Evolutionary conservation across 2,888 invertebrate species (phyloP).

Genomic region (Portevinia maculata): DNA sequence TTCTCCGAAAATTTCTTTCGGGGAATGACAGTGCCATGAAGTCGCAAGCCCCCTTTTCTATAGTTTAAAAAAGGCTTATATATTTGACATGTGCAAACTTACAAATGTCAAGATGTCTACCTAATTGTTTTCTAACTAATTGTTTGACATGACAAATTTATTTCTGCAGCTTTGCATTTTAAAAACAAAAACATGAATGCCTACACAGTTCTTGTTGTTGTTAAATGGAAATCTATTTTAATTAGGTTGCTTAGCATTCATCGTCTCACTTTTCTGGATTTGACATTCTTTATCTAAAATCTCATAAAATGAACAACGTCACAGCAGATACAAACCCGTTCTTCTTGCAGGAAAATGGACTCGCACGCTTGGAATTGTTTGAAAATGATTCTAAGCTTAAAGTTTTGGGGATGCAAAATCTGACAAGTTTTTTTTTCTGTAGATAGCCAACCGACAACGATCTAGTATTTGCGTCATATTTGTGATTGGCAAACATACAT

Average conservation of each 20-base stretch:
- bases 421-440: background rate
- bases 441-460: slow-evolving; percentile 11
- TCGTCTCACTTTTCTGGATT: background rate
- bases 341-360: background rate
- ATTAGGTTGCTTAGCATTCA: slow-evolving; percentile 12
- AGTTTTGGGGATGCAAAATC: background rate
- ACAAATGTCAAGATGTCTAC: slow-evolving; percentile 31
- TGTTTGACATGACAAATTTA: slow-evolving; percentile 11
- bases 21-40: background rate
- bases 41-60: slow-evolving; percentile 1
- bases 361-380: background rate
- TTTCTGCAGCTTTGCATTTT: background rate
- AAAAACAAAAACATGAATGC: too few species aligned
- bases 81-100: slow-evolving; percentile 24
- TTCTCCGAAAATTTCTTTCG: background rate
- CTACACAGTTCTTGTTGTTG: background rate
- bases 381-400: background rate
- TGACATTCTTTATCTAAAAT: background rate
- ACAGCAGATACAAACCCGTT: background rate
- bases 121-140: background rate
- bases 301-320: slow-evolving; percentile 1
- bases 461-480: slow-evolving; percentile 63
- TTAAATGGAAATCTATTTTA: slow-evolving; percentile 15
- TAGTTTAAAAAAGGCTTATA: slow-evolving; percentile 19
- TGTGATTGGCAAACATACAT: slow-evolving; percentile 54